These are phyloP conservation scores for Sinocyclocheilus maitianheensis DNA, from an alignment of 2,113 vertebrate genomes.

Conservation along the genomic window DNA sequence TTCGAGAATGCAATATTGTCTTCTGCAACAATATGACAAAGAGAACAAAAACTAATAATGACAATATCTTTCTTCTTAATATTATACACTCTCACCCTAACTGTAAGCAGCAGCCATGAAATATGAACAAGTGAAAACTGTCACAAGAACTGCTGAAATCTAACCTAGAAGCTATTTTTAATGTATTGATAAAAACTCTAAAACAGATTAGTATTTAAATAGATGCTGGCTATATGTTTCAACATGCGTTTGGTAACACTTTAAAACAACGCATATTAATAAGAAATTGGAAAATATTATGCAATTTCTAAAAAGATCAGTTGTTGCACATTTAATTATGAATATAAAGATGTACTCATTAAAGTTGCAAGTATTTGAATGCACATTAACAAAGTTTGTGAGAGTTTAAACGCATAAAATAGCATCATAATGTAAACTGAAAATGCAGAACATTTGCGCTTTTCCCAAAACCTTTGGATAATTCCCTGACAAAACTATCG, in stretches of 20 bases:
- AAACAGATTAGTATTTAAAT: background rate
- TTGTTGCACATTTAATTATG: background rate
- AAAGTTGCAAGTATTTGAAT: background rate
- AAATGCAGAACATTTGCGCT: slow-evolving; percentile 75
- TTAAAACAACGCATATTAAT: background rate
- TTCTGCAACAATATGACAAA: too few species aligned
- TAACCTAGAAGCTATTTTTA: background rate
- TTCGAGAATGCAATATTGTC: too few species aligned
- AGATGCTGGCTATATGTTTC: background rate
- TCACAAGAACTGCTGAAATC: background rate
- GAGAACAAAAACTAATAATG: background rate
- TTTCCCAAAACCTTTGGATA: slow-evolving; percentile 48
- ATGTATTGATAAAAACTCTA: background rate
- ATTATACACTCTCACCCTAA: background rate
- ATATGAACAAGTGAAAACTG: background rate
- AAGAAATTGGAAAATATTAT: background rate
- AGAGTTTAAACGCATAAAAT: slow-evolving; percentile 11
- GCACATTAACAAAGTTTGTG: background rate
- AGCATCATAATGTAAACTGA: slow-evolving; percentile 68
- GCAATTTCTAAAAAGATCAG: background rate
- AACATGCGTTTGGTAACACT: background rate
- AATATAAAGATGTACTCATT: background rate
- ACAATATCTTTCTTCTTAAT: background rate
- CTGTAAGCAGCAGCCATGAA: background rate
- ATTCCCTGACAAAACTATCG: slow-evolving; percentile 82